phyloP scores from a whole-genome alignment of 2,888 invertebrate genomes.

The Pterostichus madidus region DNA sequence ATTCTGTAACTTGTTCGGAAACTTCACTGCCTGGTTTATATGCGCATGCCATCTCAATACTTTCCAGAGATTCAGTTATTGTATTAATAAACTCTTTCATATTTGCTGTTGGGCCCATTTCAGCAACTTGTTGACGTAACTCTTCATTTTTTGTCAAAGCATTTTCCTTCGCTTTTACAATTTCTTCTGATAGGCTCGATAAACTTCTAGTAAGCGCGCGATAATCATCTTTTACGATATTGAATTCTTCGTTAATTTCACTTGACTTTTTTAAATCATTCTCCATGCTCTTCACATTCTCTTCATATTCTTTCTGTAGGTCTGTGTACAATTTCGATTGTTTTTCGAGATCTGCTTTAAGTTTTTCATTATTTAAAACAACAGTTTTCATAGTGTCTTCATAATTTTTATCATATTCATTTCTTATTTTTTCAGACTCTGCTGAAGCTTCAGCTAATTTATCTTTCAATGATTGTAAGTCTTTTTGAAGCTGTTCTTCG shows the following conservation, averaged over 20 bases:
- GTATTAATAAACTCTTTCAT: constrained; percentile 24
- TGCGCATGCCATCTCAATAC: constrained; percentile 30
- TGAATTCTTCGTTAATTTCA: constrained; percentile 30
- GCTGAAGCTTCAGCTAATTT: constrained; percentile 17
- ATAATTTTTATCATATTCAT: constrained; percentile 9
- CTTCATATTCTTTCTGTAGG: constrained; percentile 45
- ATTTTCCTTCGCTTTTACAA: constrained; percentile 19
- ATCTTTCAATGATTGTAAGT: constrained; percentile 32
- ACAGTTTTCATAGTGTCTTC: constrained; percentile 52
- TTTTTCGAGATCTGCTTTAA: constrained; percentile 63
- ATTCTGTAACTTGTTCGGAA: constrained; percentile 23
- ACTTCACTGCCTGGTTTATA: not conserved
- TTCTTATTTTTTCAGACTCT: constrained; percentile 14
- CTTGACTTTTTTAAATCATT: constrained; percentile 24
- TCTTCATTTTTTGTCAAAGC: constrained; percentile 50
- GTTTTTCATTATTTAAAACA: constrained; percentile 53
- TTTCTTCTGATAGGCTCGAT: constrained; percentile 3
- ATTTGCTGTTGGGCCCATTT: not conserved
- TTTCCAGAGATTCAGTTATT: constrained; percentile 47
- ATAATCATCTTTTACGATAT: constrained; percentile 51
- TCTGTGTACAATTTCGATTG: constrained; percentile 40
- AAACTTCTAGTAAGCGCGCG: constrained; percentile 20
- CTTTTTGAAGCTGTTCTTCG: constrained; percentile 51
- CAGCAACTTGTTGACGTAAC: constrained; percentile 29
- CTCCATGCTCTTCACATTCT: constrained; percentile 46